Base-by-base conservation (phyloP, 2,888 invertebrate genomes). In the Sesamia inferens region DNA sequence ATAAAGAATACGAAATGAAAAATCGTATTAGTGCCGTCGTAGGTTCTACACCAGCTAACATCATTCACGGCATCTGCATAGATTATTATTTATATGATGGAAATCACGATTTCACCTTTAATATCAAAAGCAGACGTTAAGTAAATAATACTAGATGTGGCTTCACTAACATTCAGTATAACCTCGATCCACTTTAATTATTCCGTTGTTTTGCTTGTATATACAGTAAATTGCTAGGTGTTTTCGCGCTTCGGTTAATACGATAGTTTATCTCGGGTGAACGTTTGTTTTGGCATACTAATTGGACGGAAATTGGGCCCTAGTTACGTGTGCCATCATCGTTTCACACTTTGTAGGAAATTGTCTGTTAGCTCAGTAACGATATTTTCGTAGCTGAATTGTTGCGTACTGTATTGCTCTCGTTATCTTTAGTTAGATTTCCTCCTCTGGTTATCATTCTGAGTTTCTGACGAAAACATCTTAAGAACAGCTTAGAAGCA, bases 261-360 rank as follows among this genome's bases (percentile, higher is more conserved):
- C 63, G 71, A 80, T 76, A 79, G 81, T 85, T 83, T 85, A 83
- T 83, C 80, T 82, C 65, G 65, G 68, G 69, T 71, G 68, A 63
- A 62, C 64, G 85, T 85, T 85, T 83, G 77, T 78, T 85, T 85
- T 85, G 83, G 77, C 72, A 71, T 85, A 70, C 78, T 82, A 84
- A 84, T 84, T 78, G 76, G 61, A 74, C 68, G 59, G 78, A 75
- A 84, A 82, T 84, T 76, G 73, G 78, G 78, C 71, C 73, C 65
- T 62, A 74, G 72, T 79, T 76, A 71, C 73, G 65, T 67, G 62
- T 78, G 64, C 77, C 80, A 68, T 79, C 72, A 72, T 82, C 67
- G 75, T 66, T 71, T 71, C 73, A 51, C 65, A 74, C 64, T 78
- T 59, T 59, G 55, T 51, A 67, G 78, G 62, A 72, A 78, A 79